Base-by-base conservation (phyloP, 2,888 invertebrate species). In the Orthosia gracilis region DNA sequence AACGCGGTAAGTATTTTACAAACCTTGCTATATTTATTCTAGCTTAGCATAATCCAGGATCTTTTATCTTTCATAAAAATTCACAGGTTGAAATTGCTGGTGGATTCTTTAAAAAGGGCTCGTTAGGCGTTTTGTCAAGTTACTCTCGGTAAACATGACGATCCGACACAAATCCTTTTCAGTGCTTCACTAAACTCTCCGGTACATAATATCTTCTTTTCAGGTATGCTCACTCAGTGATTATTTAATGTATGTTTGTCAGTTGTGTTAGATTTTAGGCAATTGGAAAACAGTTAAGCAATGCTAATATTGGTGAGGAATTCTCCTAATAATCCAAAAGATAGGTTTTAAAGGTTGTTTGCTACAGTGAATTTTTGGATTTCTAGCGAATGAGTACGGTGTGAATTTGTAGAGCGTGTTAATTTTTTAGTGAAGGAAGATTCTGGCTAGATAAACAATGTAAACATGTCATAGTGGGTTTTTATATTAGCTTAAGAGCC, bases 91-190 rank as follows among this genome's bases (percentile, higher is more conserved):
- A 23, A 49, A 55, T n/a, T 55, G 49, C 13, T 9, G 23, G 31
- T 15, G 3, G 15, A 47, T 49, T 21, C n/a, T 40, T 57, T 61
- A n/a, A 17, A 73, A 73, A 49, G 73, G 61, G 1, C 47, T 71
- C 72, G 59, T 72, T 72, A 72, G 26, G 47, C 23, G 4, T 62
- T 73, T 72, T 71, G 52, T 72, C 47, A 71, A 47, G 73, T 72
- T 71, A 31, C 59, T 21, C 73, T 47, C n/a, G n/a, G 21, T 21
- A 61, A 72, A 61, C 18, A 31, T 47, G n/a, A 45, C n/a, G 58
- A 17, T 1, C 50, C 5, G 0, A 17, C 17, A 4, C 47, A 61
- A 52, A 47, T 21, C 26, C 23, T 49, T 73, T 73, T 61, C 45
- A 50, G 9, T 23, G 40, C 18, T 69, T 7, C 11, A 12, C 18